Conservation (phyloP, 2,888 invertebrate genomes). For the Myopa tessellatipennis region DNA sequence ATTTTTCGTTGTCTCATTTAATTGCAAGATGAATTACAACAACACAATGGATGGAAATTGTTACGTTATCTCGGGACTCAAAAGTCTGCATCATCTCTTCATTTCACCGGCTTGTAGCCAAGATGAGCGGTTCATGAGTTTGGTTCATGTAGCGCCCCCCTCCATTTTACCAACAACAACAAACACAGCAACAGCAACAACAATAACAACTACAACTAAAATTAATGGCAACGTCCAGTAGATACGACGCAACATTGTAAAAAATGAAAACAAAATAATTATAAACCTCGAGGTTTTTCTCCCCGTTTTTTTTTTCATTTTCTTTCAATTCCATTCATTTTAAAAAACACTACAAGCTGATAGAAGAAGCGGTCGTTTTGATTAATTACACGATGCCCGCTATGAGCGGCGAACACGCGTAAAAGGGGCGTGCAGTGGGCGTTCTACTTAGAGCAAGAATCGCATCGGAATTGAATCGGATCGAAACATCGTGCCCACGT, state of each 20-base stretch:
- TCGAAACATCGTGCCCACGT: not conserved
- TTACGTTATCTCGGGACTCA: slow-evolving; percentile 1
- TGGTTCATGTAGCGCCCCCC: not conserved
- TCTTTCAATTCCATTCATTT: slow-evolving; percentile 20
- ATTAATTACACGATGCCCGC: slow-evolving; percentile 26
- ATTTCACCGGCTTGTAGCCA: not conserved
- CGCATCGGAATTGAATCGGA: not conserved
- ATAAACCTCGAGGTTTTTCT: slow-evolving; percentile 9
- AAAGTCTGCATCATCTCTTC: not conserved
- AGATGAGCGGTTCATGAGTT: not conserved
- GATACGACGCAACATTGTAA: slow-evolving; percentile 33
- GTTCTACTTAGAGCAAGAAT: not conserved
- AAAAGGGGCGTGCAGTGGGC: slow-evolving; percentile 33
- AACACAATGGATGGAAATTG: not conserved
- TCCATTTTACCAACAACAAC: not conserved
- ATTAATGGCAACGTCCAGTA: slow-evolving; percentile 38
- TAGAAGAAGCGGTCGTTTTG: slow-evolving; percentile 24
- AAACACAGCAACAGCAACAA: not conserved
- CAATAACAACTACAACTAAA: slow-evolving; percentile 26
- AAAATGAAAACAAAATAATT: slow-evolving; percentile 18
- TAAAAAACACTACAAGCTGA: slow-evolving; percentile 5
- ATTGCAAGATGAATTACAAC: slow-evolving; percentile 10
- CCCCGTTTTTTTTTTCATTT: not conserved
- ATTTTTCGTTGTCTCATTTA: slow-evolving; percentile 23
- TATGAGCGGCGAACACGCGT: slow-evolving; percentile 16